phyloP scores from a whole-genome alignment of 2,888 invertebrate species.

The Itoplectis maculator region DNA sequence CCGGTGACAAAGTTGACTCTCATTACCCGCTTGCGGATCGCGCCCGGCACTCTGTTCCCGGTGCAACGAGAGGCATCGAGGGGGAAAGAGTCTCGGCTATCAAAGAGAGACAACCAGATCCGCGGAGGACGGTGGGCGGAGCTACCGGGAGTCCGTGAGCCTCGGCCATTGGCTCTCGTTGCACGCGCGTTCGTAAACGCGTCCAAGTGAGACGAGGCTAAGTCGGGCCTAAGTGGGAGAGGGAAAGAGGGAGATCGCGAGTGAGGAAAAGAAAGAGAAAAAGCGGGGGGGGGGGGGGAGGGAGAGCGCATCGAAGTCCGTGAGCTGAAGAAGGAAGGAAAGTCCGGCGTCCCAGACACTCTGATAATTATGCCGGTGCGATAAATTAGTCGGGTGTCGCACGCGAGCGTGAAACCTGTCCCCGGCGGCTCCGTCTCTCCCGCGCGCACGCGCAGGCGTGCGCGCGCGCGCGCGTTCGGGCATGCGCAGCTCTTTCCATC shows the following conservation, averaged over 20 bases:
- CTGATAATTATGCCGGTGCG: slow-evolving; percentile 79
- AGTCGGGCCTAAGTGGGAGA: too few species aligned
- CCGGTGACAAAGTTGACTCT: background rate
- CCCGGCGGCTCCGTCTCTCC: slow-evolving; percentile 53
- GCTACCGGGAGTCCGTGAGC: slow-evolving; percentile 52
- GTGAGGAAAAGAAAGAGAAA: too few species aligned
- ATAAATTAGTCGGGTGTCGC: slow-evolving; percentile 80
- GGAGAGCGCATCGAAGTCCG: background rate
- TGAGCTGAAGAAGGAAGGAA: slow-evolving; percentile 27
- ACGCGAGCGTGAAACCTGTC: slow-evolving; percentile 79
- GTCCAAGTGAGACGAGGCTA: background rate
- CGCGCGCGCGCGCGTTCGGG: slow-evolving; percentile 26
- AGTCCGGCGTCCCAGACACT: slow-evolving; percentile 54
- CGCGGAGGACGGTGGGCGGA: slow-evolving; percentile 54
- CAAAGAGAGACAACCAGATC: slow-evolving; percentile 9
- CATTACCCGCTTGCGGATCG: background rate
- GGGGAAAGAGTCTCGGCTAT: slow-evolving; percentile 14
- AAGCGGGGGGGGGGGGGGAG: too few species aligned
- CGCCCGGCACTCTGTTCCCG: background rate
- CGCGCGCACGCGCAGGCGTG: slow-evolving; percentile 61
- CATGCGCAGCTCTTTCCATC: slow-evolving; percentile 62
- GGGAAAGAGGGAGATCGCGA: too few species aligned
- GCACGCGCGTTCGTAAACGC: slow-evolving; percentile 26
- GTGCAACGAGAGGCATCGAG: background rate
- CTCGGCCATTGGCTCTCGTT: slow-evolving; percentile 45